Evolutionary conservation across 2,888 invertebrate species (phyloP).

Genomic region (Marronus borbonicus): DNA sequence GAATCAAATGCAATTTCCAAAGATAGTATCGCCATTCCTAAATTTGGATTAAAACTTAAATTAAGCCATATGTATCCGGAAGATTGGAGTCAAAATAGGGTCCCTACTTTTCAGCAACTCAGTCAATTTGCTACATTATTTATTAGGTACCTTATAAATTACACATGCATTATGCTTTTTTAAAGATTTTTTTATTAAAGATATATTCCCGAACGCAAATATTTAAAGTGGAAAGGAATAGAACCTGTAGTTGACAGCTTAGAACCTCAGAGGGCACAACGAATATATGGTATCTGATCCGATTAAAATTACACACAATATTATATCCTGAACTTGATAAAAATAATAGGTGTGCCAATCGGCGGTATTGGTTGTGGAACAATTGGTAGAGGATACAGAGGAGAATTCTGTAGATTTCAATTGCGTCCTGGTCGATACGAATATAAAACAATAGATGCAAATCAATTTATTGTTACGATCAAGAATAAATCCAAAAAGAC

Average conservation of each 20-base stretch:
- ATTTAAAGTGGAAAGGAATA: conserved; percentile 76
- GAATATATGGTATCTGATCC: conserved; percentile 82
- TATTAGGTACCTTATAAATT: conserved; percentile 74
- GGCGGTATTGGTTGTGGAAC: conserved; percentile 88
- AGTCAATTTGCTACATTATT: conserved; percentile 80
- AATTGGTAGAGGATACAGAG: conserved; percentile 92
- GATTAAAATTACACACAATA: neutral
- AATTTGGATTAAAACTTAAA: conserved; percentile 81
- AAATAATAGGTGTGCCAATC: conserved; percentile 81
- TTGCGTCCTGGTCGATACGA: conserved; percentile 92
- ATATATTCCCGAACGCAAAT: conserved; percentile 81
- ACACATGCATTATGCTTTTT: conserved; percentile 9
- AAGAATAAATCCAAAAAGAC: conserved; percentile 78
- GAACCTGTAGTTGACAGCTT: conserved; percentile 88
- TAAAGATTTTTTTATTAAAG: conserved; percentile 68
- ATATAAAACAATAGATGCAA: conserved; percentile 85
- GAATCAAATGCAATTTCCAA: too few relatives aligned
- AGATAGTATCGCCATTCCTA: conserved; percentile 70
- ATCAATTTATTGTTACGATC: conserved; percentile 94
- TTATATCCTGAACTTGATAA: conserved; percentile 50
- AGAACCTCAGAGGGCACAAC: conserved; percentile 79
- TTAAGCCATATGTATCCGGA: conserved; percentile 84
- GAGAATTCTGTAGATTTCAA: conserved; percentile 94
- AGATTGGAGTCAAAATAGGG: conserved; percentile 78
- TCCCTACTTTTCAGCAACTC: conserved; percentile 80